Evolutionary conservation across 2,797 vertebrate genomes (phyloP).

Genomic region (Catostomus latipinnis): DNA sequence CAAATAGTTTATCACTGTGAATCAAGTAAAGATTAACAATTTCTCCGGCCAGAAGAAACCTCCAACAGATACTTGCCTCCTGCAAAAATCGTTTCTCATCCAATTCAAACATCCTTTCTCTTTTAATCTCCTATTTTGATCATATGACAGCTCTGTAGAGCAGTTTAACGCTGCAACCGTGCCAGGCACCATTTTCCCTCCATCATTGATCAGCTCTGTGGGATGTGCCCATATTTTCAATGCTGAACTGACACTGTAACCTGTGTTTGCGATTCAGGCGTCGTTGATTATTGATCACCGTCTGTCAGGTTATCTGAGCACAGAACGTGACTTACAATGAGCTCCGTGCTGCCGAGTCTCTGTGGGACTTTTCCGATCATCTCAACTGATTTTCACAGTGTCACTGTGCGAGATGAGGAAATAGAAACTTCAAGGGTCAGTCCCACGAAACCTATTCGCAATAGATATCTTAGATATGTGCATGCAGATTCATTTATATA

Average conservation of each 20-base stretch:
- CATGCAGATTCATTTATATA: too few relatives aligned
- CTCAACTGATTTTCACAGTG: neutral
- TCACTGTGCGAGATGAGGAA: neutral
- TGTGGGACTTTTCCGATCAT: neutral
- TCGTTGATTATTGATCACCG: constrained; percentile 13
- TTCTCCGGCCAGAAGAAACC: neutral
- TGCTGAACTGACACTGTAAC: constrained; percentile 20
- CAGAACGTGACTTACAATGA: neutral
- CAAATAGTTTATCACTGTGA: neutral
- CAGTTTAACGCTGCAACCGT: constrained; percentile 2
- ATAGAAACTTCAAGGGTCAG: neutral
- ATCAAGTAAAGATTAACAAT: constrained; percentile 14
- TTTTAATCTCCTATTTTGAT: constrained; percentile 15
- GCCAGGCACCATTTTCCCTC: neutral
- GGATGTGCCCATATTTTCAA: constrained; percentile 11
- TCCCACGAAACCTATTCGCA: too few relatives aligned
- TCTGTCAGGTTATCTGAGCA: neutral
- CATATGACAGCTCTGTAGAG: constrained; percentile 7
- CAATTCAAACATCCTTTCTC: constrained; percentile 1
- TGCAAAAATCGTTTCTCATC: constrained; percentile 11
- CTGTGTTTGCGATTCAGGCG: constrained; percentile 26
- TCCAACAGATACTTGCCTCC: constrained; percentile 1
- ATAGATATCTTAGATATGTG: too few relatives aligned
- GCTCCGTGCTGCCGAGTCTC: neutral
- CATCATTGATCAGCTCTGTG: constrained; percentile 32